phyloP scores from a whole-genome alignment of 2,113 vertebrate species.

The Syngnathus floridae region DNA sequence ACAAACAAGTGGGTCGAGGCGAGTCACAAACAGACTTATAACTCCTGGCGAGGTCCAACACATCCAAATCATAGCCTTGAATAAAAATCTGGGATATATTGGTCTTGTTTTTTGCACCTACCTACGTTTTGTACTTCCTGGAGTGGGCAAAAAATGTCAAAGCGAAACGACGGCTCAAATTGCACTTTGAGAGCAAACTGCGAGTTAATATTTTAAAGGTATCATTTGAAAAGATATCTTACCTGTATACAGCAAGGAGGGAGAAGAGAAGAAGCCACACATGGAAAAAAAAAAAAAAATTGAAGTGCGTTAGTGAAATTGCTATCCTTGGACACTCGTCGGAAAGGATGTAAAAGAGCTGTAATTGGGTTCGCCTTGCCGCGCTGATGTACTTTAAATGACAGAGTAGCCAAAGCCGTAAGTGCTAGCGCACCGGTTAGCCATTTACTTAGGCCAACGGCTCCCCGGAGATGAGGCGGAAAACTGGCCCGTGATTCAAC shows the following conservation, averaged over 20 bases:
- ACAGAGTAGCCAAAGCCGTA: background rate
- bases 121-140: background rate
- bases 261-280: constrained; percentile 12
- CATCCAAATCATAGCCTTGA: too few species aligned
- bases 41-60: background rate
- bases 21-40: constrained; percentile 19
- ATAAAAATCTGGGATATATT: background rate
- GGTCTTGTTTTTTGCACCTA: background rate
- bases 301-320: constrained; percentile 29
- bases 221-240: constrained; percentile 33
- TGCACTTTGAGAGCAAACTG: background rate
- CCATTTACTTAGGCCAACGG: background rate
- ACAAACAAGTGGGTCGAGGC: constrained; percentile 51
- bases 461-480: background rate
- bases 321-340: background rate
- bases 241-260: constrained; percentile 40
- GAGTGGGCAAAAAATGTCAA: background rate
- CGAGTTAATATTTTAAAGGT: too few species aligned
- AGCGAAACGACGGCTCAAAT: background rate
- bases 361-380: constrained; percentile 6
- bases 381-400: constrained; percentile 5
- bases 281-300: constrained; percentile 20
- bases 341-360: background rate
- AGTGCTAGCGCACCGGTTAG: background rate
- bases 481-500: background rate